Evolutionary conservation across 1,140 invertebrate genomes (phyloP).

Genomic region (Cataglyphis hispanica): DNA sequence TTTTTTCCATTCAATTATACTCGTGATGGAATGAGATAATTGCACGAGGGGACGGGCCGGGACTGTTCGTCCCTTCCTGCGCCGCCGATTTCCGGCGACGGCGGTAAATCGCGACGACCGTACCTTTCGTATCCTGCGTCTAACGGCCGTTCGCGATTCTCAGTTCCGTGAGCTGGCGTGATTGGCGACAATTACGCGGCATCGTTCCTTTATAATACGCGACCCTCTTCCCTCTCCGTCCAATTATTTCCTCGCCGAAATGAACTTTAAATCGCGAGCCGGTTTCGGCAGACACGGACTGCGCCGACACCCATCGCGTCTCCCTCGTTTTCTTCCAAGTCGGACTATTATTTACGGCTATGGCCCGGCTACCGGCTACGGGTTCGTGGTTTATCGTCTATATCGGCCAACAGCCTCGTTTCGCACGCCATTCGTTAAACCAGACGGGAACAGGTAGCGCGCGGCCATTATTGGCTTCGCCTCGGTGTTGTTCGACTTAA

Average conservation of each 20-base stretch:
- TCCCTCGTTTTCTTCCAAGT: slow-evolving; percentile 59
- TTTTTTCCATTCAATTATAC: slow-evolving; percentile 68
- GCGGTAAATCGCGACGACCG: slow-evolving; percentile 25
- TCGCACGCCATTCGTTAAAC: slow-evolving; percentile 63
- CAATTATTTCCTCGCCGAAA: slow-evolving; percentile 84
- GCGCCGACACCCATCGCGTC: slow-evolving; percentile 9
- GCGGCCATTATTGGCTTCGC: slow-evolving; percentile 50
- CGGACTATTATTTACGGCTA: slow-evolving; percentile 59
- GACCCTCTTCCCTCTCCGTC: slow-evolving; percentile 56
- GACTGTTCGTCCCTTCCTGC: slow-evolving; percentile 4
- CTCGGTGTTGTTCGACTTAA: slow-evolving; percentile 38
- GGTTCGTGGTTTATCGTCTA: slow-evolving; percentile 58
- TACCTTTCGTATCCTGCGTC: slow-evolving; percentile 46
- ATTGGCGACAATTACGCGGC: slow-evolving; percentile 76
- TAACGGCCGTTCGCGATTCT: slow-evolving; percentile 66
- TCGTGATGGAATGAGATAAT: slow-evolving; percentile 68
- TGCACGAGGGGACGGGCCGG: slow-evolving; percentile 43
- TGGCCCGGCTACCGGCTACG: slow-evolving; percentile 13
- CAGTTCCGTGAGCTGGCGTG: slow-evolving; percentile 75
- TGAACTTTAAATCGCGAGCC: slow-evolving; percentile 80
- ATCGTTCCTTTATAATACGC: slow-evolving; percentile 68
- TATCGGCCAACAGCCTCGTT: slow-evolving; percentile 48
- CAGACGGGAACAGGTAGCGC: slow-evolving; percentile 57
- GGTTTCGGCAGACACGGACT: slow-evolving; percentile 48
- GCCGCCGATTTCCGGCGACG: slow-evolving; percentile 28